These are phyloP conservation scores for Polydrusus cervinus DNA, from an alignment of 2,888 invertebrate species.

Conservation along the genomic window DNA sequence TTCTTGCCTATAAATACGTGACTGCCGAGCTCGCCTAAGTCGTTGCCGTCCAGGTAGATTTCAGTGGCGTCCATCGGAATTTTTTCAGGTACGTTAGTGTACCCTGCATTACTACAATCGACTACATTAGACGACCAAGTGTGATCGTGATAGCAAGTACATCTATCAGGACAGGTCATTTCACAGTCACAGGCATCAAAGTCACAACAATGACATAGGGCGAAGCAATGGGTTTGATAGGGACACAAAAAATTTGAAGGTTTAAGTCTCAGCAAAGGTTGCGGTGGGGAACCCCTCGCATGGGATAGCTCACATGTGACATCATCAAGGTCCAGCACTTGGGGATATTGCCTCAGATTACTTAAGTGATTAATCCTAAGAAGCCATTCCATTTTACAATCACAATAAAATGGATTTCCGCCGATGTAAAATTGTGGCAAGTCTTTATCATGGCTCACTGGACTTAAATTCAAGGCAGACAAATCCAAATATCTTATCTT, in stretches of 20 bases:
- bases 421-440: conserved; percentile 87
- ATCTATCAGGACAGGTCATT: conserved; percentile 91
- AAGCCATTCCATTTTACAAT: conserved; percentile 92
- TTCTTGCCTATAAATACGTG: conserved; percentile 92
- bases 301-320: conserved; percentile 86
- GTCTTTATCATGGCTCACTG: conserved; percentile 79
- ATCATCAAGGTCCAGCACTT: conserved; percentile 86
- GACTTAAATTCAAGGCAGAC: conserved; percentile 80
- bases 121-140: conserved; percentile 90
- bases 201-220: conserved; percentile 91
- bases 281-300: conserved; percentile 76
- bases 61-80: conserved; percentile 94
- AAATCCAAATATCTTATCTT: conserved; percentile 82
- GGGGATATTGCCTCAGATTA: conserved; percentile 82
- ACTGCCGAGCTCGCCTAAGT: conserved; percentile 84
- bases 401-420: conserved; percentile 88
- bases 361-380: conserved; percentile 85
- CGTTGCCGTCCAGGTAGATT: conserved; percentile 88
- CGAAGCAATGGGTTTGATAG: conserved; percentile 88
- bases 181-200: conserved; percentile 94
- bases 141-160: conserved; percentile 91
- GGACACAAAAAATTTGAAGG: conserved; percentile 87
- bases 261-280: conserved; percentile 80
- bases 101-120: conserved; percentile 85
- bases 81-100: conserved; percentile 83